Conservation (phyloP, 2,888 invertebrate species). For the Euspilapteryx auroguttella region DNA sequence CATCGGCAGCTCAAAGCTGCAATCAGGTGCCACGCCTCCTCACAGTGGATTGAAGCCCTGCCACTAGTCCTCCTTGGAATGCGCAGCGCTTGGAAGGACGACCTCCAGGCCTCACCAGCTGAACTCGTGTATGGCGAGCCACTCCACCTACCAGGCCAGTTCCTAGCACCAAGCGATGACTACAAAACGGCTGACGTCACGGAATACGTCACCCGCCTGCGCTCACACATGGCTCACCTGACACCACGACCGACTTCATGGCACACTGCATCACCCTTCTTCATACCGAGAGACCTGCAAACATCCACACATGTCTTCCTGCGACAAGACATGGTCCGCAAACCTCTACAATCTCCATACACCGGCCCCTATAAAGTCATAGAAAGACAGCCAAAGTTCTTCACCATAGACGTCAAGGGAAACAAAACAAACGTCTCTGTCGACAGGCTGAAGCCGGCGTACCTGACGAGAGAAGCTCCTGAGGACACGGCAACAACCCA, state of each 20-base stretch:
- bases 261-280: not conserved
- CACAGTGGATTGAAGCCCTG: slow-evolving; percentile 10
- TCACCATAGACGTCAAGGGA: too few species aligned
- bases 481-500: not conserved
- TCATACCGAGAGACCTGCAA: too few species aligned
- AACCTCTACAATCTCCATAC: too few species aligned
- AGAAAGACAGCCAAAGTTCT: too few species aligned
- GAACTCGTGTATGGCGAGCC: too few species aligned
- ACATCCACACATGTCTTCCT: too few species aligned
- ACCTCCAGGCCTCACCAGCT: slow-evolving; percentile 10
- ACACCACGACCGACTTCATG: slow-evolving; percentile 1
- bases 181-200: not conserved
- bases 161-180: slow-evolving; percentile 6
- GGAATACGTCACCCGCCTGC: slow-evolving; percentile 1
- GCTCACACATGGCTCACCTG: not conserved
- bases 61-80: slow-evolving; percentile 13
- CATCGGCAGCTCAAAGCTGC: too few species aligned
- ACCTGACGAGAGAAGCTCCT: not conserved
- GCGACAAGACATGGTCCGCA: too few species aligned
- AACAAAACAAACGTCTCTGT: not conserved
- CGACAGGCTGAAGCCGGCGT: slow-evolving; percentile 1
- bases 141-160: slow-evolving; percentile 11
- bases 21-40: slow-evolving; percentile 10
- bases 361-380: too few species aligned
- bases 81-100: slow-evolving; percentile 12